Evolutionary conservation across 64 coral and sea anemone genomes (phyloP).

Genomic region (Montipora foliosa): DNA sequence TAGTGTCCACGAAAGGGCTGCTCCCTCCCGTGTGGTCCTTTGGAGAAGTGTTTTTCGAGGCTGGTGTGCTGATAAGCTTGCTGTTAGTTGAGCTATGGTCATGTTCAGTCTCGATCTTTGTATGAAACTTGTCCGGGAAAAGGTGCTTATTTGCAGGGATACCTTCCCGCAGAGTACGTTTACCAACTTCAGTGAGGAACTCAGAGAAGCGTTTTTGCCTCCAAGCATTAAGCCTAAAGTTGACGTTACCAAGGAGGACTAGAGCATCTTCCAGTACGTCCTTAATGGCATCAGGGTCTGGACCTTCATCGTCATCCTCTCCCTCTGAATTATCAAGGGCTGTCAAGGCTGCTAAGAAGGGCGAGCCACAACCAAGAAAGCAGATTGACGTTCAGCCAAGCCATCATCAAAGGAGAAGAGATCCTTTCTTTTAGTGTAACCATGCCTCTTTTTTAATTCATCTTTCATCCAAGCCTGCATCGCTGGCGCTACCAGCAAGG

Average conservation of each 20-base stretch:
- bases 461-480: conserved; percentile 11
- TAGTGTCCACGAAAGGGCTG: background rate
- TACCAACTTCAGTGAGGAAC: conserved; percentile 19
- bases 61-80: background rate
- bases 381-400: too few relatives aligned
- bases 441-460: background rate
- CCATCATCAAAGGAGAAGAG: background rate
- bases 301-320: too few relatives aligned
- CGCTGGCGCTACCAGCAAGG: background rate
- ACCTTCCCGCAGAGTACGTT: background rate
- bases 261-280: conserved; percentile 8
- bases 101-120: background rate
- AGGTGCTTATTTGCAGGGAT: background rate
- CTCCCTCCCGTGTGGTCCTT: background rate
- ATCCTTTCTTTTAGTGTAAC: background rate
- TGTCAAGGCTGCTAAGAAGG: too few relatives aligned
- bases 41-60: too few relatives aligned
- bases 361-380: too few relatives aligned
- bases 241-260: conserved; percentile 30
- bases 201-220: conserved; percentile 16
- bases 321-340: too few relatives aligned
- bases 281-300: background rate
- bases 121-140: background rate
- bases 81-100: background rate
- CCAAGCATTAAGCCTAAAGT: conserved; percentile 17